phyloP scores from a whole-genome alignment of 2,797 vertebrate genomes.

The Sciurus vulgaris region DNA sequence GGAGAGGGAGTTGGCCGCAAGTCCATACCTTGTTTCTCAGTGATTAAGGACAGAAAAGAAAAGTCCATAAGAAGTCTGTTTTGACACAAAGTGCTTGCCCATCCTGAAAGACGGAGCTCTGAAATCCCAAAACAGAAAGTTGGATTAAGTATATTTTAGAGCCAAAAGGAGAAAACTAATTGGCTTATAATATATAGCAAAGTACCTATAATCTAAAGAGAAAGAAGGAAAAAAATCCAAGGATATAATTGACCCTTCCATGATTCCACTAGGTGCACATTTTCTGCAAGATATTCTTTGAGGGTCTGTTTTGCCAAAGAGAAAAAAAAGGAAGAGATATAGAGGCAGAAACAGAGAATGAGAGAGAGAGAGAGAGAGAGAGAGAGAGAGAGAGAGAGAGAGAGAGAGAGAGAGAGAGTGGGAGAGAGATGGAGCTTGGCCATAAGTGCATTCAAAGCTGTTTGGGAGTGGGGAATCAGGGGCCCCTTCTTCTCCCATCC shows the following conservation, averaged over 20 bases:
- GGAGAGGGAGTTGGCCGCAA: background rate
- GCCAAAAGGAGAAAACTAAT: slow-evolving; percentile 61
- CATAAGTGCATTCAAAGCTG: background rate
- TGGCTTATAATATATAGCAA: slow-evolving; percentile 25
- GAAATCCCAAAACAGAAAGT: slow-evolving; percentile 49
- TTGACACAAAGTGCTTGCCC: slow-evolving; percentile 19
- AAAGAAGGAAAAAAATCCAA: background rate
- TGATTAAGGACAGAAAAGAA: slow-evolving; percentile 75
- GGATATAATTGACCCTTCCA: background rate
- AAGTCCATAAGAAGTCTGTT: slow-evolving; percentile 17
- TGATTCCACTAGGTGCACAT: background rate
- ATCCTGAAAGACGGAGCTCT: slow-evolving; percentile 53
- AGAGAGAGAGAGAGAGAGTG: background rate
- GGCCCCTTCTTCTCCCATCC: background rate
- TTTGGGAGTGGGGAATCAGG: background rate
- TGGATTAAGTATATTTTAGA: slow-evolving; percentile 68
- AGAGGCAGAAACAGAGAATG: background rate
- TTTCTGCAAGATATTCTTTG: background rate
- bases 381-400: background rate
- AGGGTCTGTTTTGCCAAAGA: background rate
- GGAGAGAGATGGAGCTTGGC: background rate
- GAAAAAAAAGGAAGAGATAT: background rate
- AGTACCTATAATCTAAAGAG: slow-evolving; percentile 50
- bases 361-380: background rate
- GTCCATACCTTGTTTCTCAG: slow-evolving; percentile 6